Evolutionary conservation across 2,888 invertebrate genomes (phyloP), one percentile per base, ranked within the genome.

Genomic region (Watsonalla cultraria): DNA sequence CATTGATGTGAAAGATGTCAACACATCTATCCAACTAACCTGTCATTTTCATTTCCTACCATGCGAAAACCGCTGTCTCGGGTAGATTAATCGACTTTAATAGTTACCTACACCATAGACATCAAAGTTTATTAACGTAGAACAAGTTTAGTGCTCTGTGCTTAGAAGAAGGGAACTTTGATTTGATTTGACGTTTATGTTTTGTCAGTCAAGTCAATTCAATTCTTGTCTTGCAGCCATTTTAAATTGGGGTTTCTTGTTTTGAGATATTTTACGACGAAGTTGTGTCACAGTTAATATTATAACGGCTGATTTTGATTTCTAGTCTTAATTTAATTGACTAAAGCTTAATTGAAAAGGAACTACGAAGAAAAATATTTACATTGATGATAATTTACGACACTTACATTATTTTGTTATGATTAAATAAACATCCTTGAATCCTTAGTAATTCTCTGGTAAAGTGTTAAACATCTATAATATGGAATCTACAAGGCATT

Each of bases 401-500:
- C 11, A 42, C 11, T 11, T 11, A 42, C 8, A 11, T 70, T 64
- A 61, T 65, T 67, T 79, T 82, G 82, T 76, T 77, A 82, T 84
- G 84, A 76, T 78, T 74, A 70, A 67, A 55, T 80, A 72, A 68
- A 74, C 59, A 66, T 70, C 71, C 42, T 42, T 11, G 37, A 59
- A 68, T 64, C 74, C 81, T 82, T 82, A 77, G 75, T 67, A 74
- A 72, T 66, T 68, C 68, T 54, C 70, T 59, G 64, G 54, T 68
- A 73, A 76, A 78, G 70, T 72, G 62, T 54, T 59, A 56, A 53
- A 11, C 11, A 42, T 42, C 59, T 57, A 70, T 59, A 81, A 72
- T 69, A 89, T 90, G 89, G 89, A 89, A 80, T 82, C 87, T 78
- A 73, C 79, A 63, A 84, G 77, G 74, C 83, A 82, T 69, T 74